A percentile compares a stretch with the other conserved stretches of the same genome.
Conservation (phyloP, 2,888 invertebrate genomes). For the Drosophila diplacantha region DNA sequence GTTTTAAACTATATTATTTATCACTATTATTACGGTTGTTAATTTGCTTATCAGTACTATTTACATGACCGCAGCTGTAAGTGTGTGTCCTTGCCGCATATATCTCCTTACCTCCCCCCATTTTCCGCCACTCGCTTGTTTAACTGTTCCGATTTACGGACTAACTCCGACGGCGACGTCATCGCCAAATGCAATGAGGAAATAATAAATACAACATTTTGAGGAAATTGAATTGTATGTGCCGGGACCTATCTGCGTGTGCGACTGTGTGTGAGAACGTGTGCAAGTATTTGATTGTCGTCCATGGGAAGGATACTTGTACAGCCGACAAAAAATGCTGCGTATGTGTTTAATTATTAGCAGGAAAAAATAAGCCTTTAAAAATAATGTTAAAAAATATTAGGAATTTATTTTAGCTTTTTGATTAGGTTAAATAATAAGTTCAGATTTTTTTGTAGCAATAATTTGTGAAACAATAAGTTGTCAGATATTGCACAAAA, state of each 20-base stretch:
- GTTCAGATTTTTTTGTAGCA: no score
- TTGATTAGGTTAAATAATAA: no score
- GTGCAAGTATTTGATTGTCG: constrained; percentile 29
- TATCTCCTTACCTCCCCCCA: neutral
- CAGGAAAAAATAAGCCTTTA: neutral
- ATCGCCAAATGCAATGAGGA: constrained; percentile 68
- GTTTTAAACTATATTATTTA: neutral
- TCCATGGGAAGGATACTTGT: constrained; percentile 20
- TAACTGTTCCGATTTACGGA: constrained; percentile 69
- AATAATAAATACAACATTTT: constrained; percentile 73
- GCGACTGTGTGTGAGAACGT: constrained; percentile 13
- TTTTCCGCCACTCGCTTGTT: constrained; percentile 34
- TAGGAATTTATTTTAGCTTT: no score
- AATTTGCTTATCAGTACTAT: neutral
- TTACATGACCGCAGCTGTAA: neutral
- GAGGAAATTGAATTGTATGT: constrained; percentile 73
- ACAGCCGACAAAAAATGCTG: constrained; percentile 43
- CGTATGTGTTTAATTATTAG: neutral
- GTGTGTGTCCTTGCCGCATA: constrained; percentile 6
- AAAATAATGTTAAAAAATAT: no score
- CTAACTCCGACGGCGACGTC: constrained; percentile 50
- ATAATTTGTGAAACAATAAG: no score
- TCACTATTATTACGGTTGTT: neutral
- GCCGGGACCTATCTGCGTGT: constrained; percentile 36
- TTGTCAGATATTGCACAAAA: no score